phyloP scores from a whole-genome alignment of 30 jellyfish, hydroid and myxozoan species.

The Hydra vulgaris region DNA sequence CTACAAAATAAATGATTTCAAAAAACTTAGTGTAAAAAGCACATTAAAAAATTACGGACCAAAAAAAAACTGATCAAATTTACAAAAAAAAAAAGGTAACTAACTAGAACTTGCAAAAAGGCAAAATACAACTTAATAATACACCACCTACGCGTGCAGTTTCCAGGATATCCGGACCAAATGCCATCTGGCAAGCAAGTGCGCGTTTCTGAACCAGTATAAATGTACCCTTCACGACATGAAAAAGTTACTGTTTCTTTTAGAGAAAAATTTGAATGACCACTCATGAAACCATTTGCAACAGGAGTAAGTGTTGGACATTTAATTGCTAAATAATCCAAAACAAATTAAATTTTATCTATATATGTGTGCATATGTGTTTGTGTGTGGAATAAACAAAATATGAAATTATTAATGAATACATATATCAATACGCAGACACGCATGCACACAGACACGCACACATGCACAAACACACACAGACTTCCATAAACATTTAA shows the following conservation, averaged over 20 bases:
- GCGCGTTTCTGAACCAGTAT: constrained; percentile 42
- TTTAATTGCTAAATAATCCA: constrained; percentile 35
- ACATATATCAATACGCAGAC: no score
- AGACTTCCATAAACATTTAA: no score
- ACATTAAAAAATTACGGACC: no score
- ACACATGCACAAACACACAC: no score
- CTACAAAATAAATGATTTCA: not conserved
- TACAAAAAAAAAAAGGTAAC: not conserved
- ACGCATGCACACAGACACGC: no score
- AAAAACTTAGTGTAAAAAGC: not conserved
- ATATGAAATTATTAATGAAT: no score
- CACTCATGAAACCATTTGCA: constrained; percentile 41
- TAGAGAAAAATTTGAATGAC: constrained; percentile 43
- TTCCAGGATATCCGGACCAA: constrained; percentile 77
- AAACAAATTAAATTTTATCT: not conserved
- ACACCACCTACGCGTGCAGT: constrained; percentile 64
- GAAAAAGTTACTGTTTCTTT: constrained; percentile 41
- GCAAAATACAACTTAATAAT: not conserved
- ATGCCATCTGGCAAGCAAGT: constrained; percentile 61
- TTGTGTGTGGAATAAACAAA: not conserved
- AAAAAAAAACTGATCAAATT: not conserved
- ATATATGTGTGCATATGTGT: no score
- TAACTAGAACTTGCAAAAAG: not conserved
- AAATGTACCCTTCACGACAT: constrained; percentile 50
- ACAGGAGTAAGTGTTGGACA: constrained; percentile 56